Evolutionary conservation across 2,113 vertebrate species (phyloP).

Genomic region (Numenius arquata): DNA sequence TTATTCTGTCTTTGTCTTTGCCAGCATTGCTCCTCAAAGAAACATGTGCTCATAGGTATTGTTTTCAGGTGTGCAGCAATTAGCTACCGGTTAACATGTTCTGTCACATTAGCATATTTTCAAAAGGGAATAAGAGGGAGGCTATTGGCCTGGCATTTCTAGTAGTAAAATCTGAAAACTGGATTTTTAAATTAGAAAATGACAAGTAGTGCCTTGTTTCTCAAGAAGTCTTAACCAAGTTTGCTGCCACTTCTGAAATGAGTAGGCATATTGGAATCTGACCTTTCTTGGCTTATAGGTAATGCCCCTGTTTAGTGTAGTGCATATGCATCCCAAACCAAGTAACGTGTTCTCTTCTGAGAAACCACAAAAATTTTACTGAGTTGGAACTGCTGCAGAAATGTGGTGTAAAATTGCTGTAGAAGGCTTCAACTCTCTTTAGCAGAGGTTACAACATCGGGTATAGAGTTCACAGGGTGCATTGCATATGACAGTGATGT

Average conservation of each 20-base stretch:
- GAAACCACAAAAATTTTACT: neutral
- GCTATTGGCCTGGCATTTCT: neutral
- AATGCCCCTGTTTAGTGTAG: neutral
- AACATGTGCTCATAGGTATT: neutral
- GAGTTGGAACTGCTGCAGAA: neutral
- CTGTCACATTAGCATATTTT: neutral
- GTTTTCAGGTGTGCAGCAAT: neutral
- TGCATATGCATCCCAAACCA: neutral
- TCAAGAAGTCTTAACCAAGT: neutral
- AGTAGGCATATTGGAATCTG: neutral
- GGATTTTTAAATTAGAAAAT: neutral
- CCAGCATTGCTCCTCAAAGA: neutral
- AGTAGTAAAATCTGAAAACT: neutral
- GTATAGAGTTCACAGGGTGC: neutral
- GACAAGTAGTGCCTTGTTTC: neutral
- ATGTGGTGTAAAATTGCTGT: neutral
- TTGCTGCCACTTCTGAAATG: conserved; percentile 16
- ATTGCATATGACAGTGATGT: neutral
- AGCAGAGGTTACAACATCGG: neutral
- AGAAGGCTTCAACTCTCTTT: neutral
- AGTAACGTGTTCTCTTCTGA: neutral
- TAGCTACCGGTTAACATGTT: neutral
- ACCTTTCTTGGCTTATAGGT: neutral
- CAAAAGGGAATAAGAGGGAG: neutral
- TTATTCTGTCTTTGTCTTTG: neutral